These are phyloP conservation scores for Trissolcus brochymenae DNA, from an alignment of 2,888 invertebrate species.

Conservation along the genomic window DNA sequence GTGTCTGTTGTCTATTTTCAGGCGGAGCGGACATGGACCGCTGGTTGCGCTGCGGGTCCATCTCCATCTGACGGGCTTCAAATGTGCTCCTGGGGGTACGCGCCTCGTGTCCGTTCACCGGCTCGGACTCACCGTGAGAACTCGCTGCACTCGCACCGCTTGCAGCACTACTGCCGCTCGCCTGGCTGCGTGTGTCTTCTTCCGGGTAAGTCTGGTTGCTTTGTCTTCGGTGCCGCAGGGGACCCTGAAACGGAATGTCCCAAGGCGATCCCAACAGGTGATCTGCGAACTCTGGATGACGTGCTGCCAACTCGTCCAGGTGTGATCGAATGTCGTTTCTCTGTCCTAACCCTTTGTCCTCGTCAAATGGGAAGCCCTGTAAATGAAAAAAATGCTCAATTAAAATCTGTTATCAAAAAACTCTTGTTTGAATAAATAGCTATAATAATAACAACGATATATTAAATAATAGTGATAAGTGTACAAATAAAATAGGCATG, in stretches of 20 bases:
- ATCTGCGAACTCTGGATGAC: conserved; percentile 86
- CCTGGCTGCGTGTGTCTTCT: conserved; percentile 73
- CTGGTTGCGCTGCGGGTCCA: conserved; percentile 75
- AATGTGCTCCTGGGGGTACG: conserved; percentile 58
- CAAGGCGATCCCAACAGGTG: conserved; percentile 78
- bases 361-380: conserved; percentile 83
- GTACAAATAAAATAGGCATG: no score
- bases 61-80: neutral
- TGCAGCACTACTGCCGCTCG: conserved; percentile 71
- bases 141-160: conserved; percentile 71
- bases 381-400: conserved; percentile 41
- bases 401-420: no score
- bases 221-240: conserved; percentile 64
- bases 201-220: conserved; percentile 68
- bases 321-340: conserved; percentile 76
- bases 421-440: no score
- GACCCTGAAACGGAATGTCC: conserved; percentile 69
- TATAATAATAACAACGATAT: no score
- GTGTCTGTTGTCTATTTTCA: conserved; percentile 77
- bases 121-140: conserved; percentile 69
- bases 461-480: no score
- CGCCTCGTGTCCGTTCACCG: conserved; percentile 35
- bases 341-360: conserved; percentile 77
- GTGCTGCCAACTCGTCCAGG: conserved; percentile 83
- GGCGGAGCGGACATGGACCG: conserved; percentile 90